A percentile compares a stretch with the other conserved stretches of the same genome.
phyloP scores from a whole-genome alignment of 2,113 vertebrate genomes.

The Hippocampus guttulatus region DNA sequence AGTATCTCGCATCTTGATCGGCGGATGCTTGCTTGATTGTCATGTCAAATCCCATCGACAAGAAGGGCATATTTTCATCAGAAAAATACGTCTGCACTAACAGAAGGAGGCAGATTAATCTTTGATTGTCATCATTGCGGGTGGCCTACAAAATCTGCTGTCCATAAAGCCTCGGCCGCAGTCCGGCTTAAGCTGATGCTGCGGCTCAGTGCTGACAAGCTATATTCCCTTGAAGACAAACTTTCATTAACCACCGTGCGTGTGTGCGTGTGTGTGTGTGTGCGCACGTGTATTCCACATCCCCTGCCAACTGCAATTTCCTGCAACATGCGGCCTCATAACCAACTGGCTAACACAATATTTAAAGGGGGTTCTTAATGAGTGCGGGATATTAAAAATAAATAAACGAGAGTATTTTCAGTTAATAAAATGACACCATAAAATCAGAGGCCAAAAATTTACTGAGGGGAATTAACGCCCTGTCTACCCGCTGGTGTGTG shows the following conservation, averaged over 20 bases:
- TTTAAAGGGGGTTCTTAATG: not conserved
- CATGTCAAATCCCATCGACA: not conserved
- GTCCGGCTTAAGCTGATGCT: slow-evolving; percentile 62
- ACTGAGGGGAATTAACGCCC: not conserved
- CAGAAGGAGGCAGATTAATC: slow-evolving; percentile 55
- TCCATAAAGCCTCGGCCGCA: slow-evolving; percentile 59
- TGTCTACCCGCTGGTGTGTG: not conserved
- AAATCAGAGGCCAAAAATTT: not conserved
- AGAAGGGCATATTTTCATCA: not conserved
- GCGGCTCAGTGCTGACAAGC: slow-evolving; percentile 63
- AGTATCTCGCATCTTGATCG: not conserved
- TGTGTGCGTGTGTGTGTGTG: slow-evolving; percentile 18
- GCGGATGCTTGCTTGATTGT: not conserved
- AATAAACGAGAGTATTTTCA: not conserved
- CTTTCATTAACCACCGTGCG: slow-evolving; percentile 71
- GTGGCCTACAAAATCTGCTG: slow-evolving; percentile 64
- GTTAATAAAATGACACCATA: not conserved
- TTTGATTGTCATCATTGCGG: slow-evolving; percentile 40
- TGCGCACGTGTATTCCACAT: slow-evolving; percentile 7
- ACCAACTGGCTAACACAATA: not conserved
- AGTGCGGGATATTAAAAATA: not conserved
- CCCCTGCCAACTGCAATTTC: not conserved
- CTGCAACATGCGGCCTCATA: slow-evolving; percentile 13
- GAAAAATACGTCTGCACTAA: slow-evolving; percentile 7
- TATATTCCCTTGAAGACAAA: slow-evolving; percentile 74